Percentiles rank a stretch among this genome's conserved stretches.
These are phyloP conservation scores for Poeciliopsis occidentalis DNA, from an alignment of 2,113 vertebrate genomes.

Conservation along the genomic window DNA sequence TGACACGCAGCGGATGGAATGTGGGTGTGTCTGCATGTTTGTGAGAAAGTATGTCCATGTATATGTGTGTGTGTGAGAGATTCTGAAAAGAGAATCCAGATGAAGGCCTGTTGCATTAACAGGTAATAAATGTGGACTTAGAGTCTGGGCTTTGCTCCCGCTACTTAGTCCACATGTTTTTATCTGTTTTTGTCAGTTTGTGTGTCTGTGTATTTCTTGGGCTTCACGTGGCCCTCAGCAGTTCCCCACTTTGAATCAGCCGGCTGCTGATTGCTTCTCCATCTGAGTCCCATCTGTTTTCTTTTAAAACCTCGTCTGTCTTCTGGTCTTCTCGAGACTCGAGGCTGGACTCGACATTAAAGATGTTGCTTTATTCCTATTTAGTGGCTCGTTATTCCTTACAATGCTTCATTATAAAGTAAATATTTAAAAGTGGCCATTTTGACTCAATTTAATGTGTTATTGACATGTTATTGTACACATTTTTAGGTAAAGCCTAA, in stretches of 20 bases:
- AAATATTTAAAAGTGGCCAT: constrained; percentile 16
- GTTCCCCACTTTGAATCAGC: constrained; percentile 67
- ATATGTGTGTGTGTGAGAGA: constrained; percentile 12
- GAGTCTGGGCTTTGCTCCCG: constrained; percentile 64
- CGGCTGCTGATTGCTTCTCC: constrained; percentile 81
- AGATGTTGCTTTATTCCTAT: constrained; percentile 7
- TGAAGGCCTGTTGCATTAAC: constrained; percentile 81
- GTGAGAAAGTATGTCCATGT: constrained; percentile 25
- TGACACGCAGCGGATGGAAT: constrained; percentile 59
- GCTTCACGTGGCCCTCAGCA: constrained; percentile 78
- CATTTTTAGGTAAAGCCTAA: constrained; percentile 27
- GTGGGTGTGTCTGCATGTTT: constrained; percentile 58
- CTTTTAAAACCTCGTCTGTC: constrained; percentile 77
- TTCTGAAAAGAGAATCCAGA: constrained; percentile 49
- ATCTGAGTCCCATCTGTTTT: constrained; percentile 86
- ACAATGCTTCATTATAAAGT: constrained; percentile 8
- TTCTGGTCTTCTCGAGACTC: constrained; percentile 1
- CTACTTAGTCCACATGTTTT: constrained; percentile 2
- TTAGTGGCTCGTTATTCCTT: constrained; percentile 29
- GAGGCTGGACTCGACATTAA: background rate
- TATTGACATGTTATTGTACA: constrained; percentile 10
- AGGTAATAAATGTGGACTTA: constrained; percentile 88
- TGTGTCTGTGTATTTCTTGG: constrained; percentile 13
- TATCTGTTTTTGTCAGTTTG: background rate
- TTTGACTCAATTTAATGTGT: constrained; percentile 20